These are phyloP conservation scores for Drosophila ustulata DNA, from an alignment of 2,888 invertebrate species.

Conservation along the genomic window DNA sequence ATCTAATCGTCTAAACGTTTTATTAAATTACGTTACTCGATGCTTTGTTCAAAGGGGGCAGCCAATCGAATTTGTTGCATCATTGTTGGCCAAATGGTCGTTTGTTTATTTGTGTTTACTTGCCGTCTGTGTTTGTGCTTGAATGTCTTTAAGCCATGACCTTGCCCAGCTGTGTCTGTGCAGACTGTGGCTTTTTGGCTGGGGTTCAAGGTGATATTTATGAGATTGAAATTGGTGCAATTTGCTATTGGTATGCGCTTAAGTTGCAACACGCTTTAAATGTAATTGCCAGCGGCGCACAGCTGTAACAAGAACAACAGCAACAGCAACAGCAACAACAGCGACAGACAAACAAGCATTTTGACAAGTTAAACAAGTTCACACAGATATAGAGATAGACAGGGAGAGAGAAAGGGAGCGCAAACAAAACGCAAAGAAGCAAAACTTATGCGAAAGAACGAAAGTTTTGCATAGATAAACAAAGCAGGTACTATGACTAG, in stretches of 20 bases:
- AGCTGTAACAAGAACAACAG: constrained; percentile 36
- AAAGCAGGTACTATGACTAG: constrained; percentile 45
- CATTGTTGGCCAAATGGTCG: constrained; percentile 65
- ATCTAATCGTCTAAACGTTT: constrained; percentile 83
- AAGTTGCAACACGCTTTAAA: constrained; percentile 32
- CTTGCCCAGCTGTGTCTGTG: constrained; percentile 50
- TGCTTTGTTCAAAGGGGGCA: constrained; percentile 35
- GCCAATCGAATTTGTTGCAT: constrained; percentile 76
- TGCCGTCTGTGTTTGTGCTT: constrained; percentile 11
- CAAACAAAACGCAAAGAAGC: constrained; percentile 32
- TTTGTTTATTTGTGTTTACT: constrained; percentile 57
- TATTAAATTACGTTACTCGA: constrained; percentile 82
- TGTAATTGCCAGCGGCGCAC: constrained; percentile 41
- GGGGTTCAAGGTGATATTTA: constrained; percentile 71
- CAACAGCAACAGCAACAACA: constrained; percentile 10
- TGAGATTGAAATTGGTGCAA: constrained; percentile 38
- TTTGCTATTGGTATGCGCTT: constrained; percentile 26
- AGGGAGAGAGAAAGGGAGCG: neutral
- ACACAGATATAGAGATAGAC: constrained; percentile 27
- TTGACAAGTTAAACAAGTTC: constrained; percentile 56
- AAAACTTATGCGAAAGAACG: constrained; percentile 53
- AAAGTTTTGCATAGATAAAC: constrained; percentile 63
- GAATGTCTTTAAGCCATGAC: constrained; percentile 61
- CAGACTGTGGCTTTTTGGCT: constrained; percentile 9
- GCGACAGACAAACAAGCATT: constrained; percentile 31